Percentiles rank a stretch among this genome's conserved stretches.
Conservation (phyloP, 2,797 vertebrate genomes). For the Onychomys torridus region DNA sequence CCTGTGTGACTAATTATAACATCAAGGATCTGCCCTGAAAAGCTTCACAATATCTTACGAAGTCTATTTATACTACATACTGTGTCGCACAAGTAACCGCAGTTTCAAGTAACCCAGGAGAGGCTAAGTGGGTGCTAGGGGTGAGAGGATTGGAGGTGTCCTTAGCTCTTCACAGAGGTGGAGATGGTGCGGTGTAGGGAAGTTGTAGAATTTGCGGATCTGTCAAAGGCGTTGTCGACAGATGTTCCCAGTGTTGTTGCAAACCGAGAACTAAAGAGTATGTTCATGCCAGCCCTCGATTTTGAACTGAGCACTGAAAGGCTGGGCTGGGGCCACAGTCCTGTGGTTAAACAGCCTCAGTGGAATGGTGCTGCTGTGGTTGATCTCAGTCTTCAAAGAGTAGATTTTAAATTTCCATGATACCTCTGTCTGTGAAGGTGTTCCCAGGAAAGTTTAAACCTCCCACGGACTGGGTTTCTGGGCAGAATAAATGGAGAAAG, state of each 20-base stretch:
- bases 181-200: background rate
- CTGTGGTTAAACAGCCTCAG: background rate
- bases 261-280: background rate
- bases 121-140: background rate
- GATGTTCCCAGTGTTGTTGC: background rate
- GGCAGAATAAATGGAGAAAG: background rate
- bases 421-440: background rate
- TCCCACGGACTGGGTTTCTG: background rate
- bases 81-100: rapidly evolving
- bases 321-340: background rate
- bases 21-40: background rate
- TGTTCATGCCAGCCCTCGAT: background rate
- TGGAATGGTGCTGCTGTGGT: background rate
- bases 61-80: background rate
- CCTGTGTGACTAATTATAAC: background rate
- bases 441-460: background rate
- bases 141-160: background rate
- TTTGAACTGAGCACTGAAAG: background rate
- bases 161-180: background rate
- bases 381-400: background rate
- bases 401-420: background rate
- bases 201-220: background rate
- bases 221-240: background rate
- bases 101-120: background rate
- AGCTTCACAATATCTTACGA: background rate